A percentile compares a stretch with the other conserved stretches of the same genome.
Conservation (phyloP, 2,888 invertebrate species). For the Diabrotica balteata region DNA sequence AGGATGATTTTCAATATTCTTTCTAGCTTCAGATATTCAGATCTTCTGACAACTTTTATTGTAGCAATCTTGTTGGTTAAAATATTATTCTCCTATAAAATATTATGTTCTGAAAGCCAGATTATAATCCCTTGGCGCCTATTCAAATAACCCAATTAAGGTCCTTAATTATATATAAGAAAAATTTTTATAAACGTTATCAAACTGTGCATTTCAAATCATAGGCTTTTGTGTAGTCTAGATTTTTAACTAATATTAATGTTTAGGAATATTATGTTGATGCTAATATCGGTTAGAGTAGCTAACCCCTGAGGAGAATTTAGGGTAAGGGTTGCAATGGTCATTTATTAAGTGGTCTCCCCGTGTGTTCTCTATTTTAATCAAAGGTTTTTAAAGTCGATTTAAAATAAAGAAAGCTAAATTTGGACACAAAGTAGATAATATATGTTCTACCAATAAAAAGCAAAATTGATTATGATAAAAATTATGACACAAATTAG, state of each 20-base stretch:
- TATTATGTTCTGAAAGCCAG: too few species aligned
- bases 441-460: too few species aligned
- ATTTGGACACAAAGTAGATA: too few species aligned
- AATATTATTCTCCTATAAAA: too few species aligned
- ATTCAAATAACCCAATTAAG: conserved; percentile 26
- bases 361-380: background rate
- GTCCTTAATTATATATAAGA: conserved; percentile 12
- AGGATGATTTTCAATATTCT: too few species aligned
- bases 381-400: too few species aligned
- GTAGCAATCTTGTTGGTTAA: too few species aligned
- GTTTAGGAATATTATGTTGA: conserved; percentile 27
- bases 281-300: conserved; percentile 32
- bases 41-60: too few species aligned
- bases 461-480: too few species aligned
- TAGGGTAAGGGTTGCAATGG: conserved; percentile 10
- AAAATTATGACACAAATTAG: too few species aligned
- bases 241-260: conserved; percentile 39
- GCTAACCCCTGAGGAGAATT: conserved; percentile 27
- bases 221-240: conserved; percentile 33
- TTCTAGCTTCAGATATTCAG: too few species aligned
- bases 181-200: conserved; percentile 27
- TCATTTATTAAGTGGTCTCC: conserved; percentile 13
- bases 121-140: conserved; percentile 16
- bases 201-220: conserved; percentile 42
- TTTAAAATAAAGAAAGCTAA: too few species aligned